Base-by-base conservation (phyloP, 2,113 vertebrate genomes). In the Neogobius melanostomus region DNA sequence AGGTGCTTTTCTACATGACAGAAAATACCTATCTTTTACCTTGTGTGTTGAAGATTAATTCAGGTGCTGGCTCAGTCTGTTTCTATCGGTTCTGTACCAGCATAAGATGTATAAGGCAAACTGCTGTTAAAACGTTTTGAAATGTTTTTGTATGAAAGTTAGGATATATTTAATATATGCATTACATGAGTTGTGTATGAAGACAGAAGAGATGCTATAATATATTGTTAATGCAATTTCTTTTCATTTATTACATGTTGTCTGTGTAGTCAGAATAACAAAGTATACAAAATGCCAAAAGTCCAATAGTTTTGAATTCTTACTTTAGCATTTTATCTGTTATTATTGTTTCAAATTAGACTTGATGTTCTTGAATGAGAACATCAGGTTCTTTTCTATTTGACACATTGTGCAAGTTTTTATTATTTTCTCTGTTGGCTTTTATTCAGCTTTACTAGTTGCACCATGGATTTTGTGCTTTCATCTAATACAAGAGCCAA, bases 91-190 rank as follows among this genome's bases (percentile, higher is more conserved):
- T 57, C n/a, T 78, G 17, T 66, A 42, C 74, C 47, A 64, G 74
- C 67, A 76, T 44, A 59, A 84, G 83, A 79, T 85, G 85, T 75
- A 81, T 64, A 80, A 80, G 64, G 75, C 49, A 73, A 84, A 85
- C 81, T 79, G 77, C 77, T 81, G 71, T 80, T 57, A 67, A 77
- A 53, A 68, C 61, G 76, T 86, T 82, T 75, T 85, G 73, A 84
- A 85, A 79, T 75, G 65, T 85, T 88, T 79, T 88, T 88, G 68
- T 91, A 79, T 81, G 73, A 80, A 86, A 72, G 89, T 90, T 81
- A 84, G 89, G 89, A 91, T 92, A 91, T 93, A 92, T 93, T 92
- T 92, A 93, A 93, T 93, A 94, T 93, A 93, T 94, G 85, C 90
- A 86, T 88, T 86, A 81, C 64, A 64, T 87, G 80, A 88, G 69